These are phyloP conservation scores for Peromyscus polionotus DNA, from an alignment of 2,113 vertebrate genomes.

Conservation along the genomic window DNA sequence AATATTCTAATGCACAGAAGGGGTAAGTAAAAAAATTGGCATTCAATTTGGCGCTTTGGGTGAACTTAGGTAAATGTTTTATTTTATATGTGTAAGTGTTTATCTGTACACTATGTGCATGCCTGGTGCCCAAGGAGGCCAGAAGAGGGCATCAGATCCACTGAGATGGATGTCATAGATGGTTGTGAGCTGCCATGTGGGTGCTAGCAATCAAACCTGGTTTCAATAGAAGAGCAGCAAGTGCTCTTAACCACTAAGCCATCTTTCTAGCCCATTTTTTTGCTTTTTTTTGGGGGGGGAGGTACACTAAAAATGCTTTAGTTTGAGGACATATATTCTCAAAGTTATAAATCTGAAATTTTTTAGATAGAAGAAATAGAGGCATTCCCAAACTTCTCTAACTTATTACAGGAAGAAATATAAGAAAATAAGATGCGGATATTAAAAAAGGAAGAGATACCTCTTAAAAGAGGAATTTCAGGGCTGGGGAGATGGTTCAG, in stretches of 20 bases:
- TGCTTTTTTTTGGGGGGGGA: no score
- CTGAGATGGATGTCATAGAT: not conserved
- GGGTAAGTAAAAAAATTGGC: not conserved
- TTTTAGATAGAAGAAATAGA: slow-evolving; percentile 44
- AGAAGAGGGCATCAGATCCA: not conserved
- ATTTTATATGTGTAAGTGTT: not conserved
- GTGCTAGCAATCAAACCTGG: not conserved
- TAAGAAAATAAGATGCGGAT: not conserved
- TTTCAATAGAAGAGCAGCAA: not conserved
- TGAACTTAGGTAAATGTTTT: not conserved
- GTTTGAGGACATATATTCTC: slow-evolving; percentile 27
- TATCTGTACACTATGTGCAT: no score
- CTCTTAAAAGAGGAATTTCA: not conserved
- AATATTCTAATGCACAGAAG: not conserved
- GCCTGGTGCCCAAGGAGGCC: not conserved
- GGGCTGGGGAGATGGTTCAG: not conserved
- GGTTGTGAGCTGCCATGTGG: no score
- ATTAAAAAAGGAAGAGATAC: not conserved
- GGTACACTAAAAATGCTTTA: not conserved
- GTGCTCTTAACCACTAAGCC: not conserved
- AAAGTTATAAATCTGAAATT: not conserved
- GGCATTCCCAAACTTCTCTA: not conserved
- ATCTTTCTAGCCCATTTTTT: not conserved
- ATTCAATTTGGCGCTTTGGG: not conserved
- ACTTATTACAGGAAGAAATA: not conserved